Conservation (phyloP, 2,888 invertebrate genomes). For the Acrocera orbiculus region DNA sequence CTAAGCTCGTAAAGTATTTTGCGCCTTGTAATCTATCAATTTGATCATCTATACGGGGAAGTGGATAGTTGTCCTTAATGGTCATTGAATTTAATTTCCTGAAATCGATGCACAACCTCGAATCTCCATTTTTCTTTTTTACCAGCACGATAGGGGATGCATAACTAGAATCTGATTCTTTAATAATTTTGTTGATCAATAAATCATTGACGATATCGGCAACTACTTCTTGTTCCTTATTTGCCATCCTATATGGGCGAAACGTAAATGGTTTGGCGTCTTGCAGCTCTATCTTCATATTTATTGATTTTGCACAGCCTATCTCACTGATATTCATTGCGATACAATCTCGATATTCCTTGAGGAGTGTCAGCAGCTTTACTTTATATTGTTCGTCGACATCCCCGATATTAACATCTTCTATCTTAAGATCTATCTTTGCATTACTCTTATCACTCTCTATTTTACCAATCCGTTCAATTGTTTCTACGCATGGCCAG, state of each 20-base stretch:
- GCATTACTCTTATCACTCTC: no score
- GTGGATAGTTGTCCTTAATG: not conserved
- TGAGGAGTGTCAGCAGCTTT: no score
- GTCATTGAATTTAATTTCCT: conserved; percentile 18
- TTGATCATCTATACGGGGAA: not conserved
- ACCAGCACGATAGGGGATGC: conserved; percentile 12
- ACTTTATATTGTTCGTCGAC: no score
- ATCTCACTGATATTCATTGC: no score
- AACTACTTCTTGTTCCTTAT: conserved; percentile 6
- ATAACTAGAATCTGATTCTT: conserved; percentile 16
- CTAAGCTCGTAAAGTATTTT: conserved; percentile 16
- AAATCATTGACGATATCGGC: conserved; percentile 9
- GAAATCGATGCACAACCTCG: conserved; percentile 17
- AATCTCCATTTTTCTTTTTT: conserved; percentile 15
- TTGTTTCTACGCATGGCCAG: no score
- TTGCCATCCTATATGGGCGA: conserved; percentile 16
- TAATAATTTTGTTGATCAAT: conserved; percentile 11
- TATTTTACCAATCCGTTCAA: no score
- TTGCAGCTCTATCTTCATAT: conserved; percentile 11
- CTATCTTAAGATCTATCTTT: no score
- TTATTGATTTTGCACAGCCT: conserved; percentile 3
- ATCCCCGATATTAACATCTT: no score
- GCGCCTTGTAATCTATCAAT: not conserved
- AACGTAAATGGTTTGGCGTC: conserved; percentile 13
- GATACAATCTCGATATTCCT: no score